phyloP scores from a whole-genome alignment of 2,888 invertebrate species.

The Uloborus plumipes region DNA sequence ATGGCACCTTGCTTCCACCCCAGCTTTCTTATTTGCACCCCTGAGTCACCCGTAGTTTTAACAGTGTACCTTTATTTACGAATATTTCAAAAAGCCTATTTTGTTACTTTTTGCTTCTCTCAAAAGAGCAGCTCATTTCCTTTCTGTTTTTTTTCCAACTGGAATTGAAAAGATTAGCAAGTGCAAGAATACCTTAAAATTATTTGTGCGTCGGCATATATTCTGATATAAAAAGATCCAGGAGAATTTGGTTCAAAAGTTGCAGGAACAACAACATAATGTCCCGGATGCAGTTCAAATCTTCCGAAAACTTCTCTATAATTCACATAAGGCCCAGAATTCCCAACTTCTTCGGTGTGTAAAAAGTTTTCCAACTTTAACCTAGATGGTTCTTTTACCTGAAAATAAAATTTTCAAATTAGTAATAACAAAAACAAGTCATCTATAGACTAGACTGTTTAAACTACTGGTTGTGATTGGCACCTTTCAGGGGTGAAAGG shows the following conservation, averaged over 20 bases:
- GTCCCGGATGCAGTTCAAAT: conserved; percentile 72
- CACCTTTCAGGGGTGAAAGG: too few species aligned
- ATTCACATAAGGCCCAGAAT: conserved; percentile 73
- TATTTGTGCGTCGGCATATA: conserved; percentile 68
- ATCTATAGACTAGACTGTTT: too few species aligned
- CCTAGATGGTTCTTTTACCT: conserved; percentile 43
- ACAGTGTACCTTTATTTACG: too few species aligned
- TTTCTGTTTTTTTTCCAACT: not conserved
- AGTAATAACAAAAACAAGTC: too few species aligned
- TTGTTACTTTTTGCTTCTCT: too few species aligned
- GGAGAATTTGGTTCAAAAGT: conserved; percentile 71
- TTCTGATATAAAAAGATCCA: conserved; percentile 72
- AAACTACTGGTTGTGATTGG: too few species aligned
- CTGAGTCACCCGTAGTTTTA: too few species aligned
- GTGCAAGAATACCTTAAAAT: conserved; percentile 41
- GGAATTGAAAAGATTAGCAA: not conserved
- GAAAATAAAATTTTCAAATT: not conserved
- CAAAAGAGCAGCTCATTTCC: too few species aligned
- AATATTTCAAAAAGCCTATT: too few species aligned
- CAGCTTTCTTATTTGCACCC: too few species aligned
- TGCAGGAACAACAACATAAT: conserved; percentile 74
- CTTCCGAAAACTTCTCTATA: conserved; percentile 73
- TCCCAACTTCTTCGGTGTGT: conserved; percentile 72
- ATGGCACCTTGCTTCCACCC: too few species aligned
- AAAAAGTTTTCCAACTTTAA: conserved; percentile 70